Evolutionary conservation across 2,113 vertebrate genomes (phyloP), one percentile per base, ranked within the genome.

Genomic region (Plestiodon gilberti): DNA sequence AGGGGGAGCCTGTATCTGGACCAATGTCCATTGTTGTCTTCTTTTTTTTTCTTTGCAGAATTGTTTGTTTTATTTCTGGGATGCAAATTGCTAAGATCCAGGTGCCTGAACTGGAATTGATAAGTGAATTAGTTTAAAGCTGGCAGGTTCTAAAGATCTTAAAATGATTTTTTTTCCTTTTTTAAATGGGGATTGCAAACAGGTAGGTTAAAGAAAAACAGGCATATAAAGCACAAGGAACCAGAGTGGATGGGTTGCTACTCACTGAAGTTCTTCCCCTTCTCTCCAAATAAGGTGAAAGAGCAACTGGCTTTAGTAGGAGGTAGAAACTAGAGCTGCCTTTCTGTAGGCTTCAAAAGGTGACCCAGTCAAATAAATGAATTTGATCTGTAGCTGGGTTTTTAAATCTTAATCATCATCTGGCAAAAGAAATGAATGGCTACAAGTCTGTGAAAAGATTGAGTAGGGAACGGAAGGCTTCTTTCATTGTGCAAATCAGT

Each of bases 171-270:
- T 90, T 92, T 91, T 55, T 85, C 89, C 14, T 62, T 17, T 62
- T 82, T 82, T 82, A 23, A 69, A 82, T 73, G 88, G 91, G 86
- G 91, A 65, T 87, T 87, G 90, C 94, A 33, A 89, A 88, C 92
- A 93, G 93, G 94, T 89, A 93, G 94, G 93, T 91, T 89, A 86
- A 78, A 78, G 78, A 81, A 80, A 91, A 91, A 88, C 89, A 71
- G 91, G 92, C 95, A 91, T 92, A 93, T 92, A 93, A 95, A 97
- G 96, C 96, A 96, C 96, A 96, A 96, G 93, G 93, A 91, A 89
- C 90, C 93, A 89, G 89, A 88, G 91, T 84, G 91, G 95, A 91
- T 88, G 89, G 88, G 89, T 93, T 89, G 91, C 94, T 93, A 89
- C 91, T 95, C 93, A 74, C 89, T 89, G 75, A 90, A 92, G 93